phyloP scores from a whole-genome alignment of 2,888 invertebrate genomes.

The Holacanthella duospinosa region DNA sequence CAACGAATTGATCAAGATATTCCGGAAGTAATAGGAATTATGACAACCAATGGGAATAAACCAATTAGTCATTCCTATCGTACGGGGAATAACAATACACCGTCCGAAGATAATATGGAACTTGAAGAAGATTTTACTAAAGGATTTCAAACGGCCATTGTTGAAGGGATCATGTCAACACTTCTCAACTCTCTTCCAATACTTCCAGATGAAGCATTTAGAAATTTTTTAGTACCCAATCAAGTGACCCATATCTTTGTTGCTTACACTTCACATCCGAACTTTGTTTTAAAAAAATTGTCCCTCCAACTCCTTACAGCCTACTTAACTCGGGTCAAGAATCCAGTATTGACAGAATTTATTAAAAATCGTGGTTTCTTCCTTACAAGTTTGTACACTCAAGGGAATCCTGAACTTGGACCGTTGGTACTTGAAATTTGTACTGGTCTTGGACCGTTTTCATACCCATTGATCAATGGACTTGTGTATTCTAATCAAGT shows the following conservation, averaged over 20 bases:
- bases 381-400: slow-evolving; percentile 30
- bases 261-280: slow-evolving; percentile 34
- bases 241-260: slow-evolving; percentile 31
- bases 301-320: slow-evolving; percentile 31
- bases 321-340: slow-evolving; percentile 31
- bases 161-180: slow-evolving; percentile 36
- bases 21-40: slow-evolving; percentile 30
- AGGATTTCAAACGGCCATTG: slow-evolving; percentile 32
- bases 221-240: slow-evolving; percentile 27
- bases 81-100: not conserved
- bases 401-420: slow-evolving; percentile 23
- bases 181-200: slow-evolving; percentile 34
- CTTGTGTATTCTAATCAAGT: slow-evolving; percentile 27
- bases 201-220: slow-evolving; percentile 33
- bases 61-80: not conserved
- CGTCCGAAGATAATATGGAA: not conserved
- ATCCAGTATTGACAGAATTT: slow-evolving; percentile 28
- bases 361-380: slow-evolving; percentile 30
- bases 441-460: slow-evolving; percentile 32
- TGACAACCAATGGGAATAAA: not conserved
- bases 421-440: slow-evolving; percentile 25
- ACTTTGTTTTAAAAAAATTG: slow-evolving; percentile 24
- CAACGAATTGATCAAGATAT: slow-evolving; percentile 16
- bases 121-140: slow-evolving; percentile 19
- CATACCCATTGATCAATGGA: slow-evolving; percentile 29